These are phyloP conservation scores for Furcula furcula DNA, from an alignment of 2,888 invertebrate species.

Conservation along the genomic window DNA sequence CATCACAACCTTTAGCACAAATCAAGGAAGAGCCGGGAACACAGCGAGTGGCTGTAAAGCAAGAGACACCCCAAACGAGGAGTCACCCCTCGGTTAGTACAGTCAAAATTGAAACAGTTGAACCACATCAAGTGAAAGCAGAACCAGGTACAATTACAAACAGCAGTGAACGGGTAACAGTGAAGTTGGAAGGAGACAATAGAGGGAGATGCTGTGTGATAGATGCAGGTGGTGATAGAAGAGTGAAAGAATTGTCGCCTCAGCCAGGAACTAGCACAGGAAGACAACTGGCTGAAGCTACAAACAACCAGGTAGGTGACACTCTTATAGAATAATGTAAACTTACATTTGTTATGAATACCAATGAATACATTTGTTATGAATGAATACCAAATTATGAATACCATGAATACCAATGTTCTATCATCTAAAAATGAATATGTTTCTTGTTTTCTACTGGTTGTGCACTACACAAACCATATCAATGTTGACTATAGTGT, in stretches of 20 bases:
- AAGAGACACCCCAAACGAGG: constrained; percentile 34
- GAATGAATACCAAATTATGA: no score
- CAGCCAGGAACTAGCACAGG: constrained; percentile 67
- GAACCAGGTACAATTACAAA: constrained; percentile 42
- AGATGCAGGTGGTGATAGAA: constrained; percentile 48
- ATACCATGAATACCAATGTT: no score
- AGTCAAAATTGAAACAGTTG: constrained; percentile 47
- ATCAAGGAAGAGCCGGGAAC: constrained; percentile 58
- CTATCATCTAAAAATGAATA: no score
- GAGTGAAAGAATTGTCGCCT: constrained; percentile 46
- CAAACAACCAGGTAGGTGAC: constrained; percentile 21
- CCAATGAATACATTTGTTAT: no score
- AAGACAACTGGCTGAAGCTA: constrained; percentile 18
- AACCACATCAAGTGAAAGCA: constrained; percentile 41
- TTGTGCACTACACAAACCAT: no score
- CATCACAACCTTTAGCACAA: constrained; percentile 29
- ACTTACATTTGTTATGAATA: no score
- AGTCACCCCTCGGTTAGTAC: constrained; percentile 19
- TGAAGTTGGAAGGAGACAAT: constrained; percentile 48
- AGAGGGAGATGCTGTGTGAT: constrained; percentile 35
- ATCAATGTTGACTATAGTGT: no score
- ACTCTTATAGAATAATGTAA: no score
- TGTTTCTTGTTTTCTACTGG: no score
- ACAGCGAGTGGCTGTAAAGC: constrained; percentile 44
- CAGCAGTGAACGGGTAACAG: constrained; percentile 34